A percentile compares a stretch with the other conserved stretches of the same genome.
These are phyloP conservation scores for Gymnobelideus leadbeateri DNA, from an alignment of 2,113 vertebrate genomes.

Conservation along the genomic window DNA sequence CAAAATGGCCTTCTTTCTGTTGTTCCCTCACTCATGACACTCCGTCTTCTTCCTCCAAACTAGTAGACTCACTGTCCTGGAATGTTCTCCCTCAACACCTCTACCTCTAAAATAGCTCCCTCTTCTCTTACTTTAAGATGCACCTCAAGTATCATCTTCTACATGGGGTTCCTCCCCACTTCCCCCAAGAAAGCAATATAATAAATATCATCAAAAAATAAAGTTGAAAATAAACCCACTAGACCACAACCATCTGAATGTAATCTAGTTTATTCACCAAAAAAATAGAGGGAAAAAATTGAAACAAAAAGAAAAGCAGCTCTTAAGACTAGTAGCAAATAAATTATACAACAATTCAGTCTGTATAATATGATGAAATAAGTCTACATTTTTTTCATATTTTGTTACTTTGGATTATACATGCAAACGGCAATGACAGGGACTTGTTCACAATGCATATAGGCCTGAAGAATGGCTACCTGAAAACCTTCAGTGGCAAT, in stretches of 20 bases:
- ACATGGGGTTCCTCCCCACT: no score
- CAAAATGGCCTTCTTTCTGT: no score
- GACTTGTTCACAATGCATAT: slow-evolving; percentile 98
- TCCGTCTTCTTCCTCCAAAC: no score
- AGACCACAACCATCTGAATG: slow-evolving; percentile 89
- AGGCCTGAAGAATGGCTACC: slow-evolving; percentile 91
- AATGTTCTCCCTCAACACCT: no score
- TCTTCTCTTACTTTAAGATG: no score
- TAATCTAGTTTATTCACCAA: slow-evolving; percentile 96
- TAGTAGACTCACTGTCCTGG: no score
- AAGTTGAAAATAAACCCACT: slow-evolving; percentile 79
- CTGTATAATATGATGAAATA: slow-evolving; percentile 99
- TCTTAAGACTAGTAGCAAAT: slow-evolving; percentile 99
- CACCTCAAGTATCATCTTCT: no score
- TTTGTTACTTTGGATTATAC: slow-evolving; percentile 99
- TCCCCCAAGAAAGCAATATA: slow-evolving; percentile 71
- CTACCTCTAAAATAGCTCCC: no score
- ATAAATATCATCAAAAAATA: slow-evolving; percentile 82
- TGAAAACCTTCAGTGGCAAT: slow-evolving; percentile 84
- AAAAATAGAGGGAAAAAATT: slow-evolving; percentile 86
- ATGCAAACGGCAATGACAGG: slow-evolving; percentile 99
- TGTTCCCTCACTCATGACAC: no score
- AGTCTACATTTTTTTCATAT: slow-evolving; percentile 99
- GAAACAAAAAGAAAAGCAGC: slow-evolving; percentile 86
- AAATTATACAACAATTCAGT: slow-evolving; percentile 98